Evolutionary conservation across 2,113 vertebrate genomes (phyloP).

Genomic region (Equus przewalskii): DNA sequence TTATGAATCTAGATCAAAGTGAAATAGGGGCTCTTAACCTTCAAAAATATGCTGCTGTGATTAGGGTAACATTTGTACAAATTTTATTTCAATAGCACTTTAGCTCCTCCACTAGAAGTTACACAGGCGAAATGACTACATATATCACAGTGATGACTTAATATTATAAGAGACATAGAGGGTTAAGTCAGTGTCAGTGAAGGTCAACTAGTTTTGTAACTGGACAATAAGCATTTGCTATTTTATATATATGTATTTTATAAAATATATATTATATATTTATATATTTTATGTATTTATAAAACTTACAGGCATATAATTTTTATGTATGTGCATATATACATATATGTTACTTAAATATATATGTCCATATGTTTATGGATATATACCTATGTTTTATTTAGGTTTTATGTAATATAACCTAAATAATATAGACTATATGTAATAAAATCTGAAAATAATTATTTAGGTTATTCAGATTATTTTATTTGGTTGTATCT

Average conservation of each 20-base stretch:
- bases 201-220: not conserved
- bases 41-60: not conserved
- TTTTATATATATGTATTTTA: not conserved
- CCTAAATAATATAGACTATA: not conserved
- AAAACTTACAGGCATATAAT: not conserved
- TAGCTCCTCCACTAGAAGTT: slow-evolving; percentile 13
- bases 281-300: not conserved
- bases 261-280: not conserved
- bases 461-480: slow-evolving; percentile 22
- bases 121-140: not conserved
- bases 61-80: not conserved
- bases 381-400: not conserved
- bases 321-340: not conserved
- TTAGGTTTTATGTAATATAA: slow-evolving; percentile 2
- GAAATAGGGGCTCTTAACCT: not conserved
- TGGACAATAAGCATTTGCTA: not conserved
- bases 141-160: not conserved
- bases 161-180: not conserved
- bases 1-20: slow-evolving; percentile 52
- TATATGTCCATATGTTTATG: not conserved
- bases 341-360: not conserved
- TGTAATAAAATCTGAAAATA: not conserved
- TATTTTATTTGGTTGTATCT: slow-evolving; percentile 63
- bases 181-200: not conserved
- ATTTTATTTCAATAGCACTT: not conserved